Base-by-base conservation (phyloP, 2,113 vertebrate species). In the Gorsachius goisagi region DNA sequence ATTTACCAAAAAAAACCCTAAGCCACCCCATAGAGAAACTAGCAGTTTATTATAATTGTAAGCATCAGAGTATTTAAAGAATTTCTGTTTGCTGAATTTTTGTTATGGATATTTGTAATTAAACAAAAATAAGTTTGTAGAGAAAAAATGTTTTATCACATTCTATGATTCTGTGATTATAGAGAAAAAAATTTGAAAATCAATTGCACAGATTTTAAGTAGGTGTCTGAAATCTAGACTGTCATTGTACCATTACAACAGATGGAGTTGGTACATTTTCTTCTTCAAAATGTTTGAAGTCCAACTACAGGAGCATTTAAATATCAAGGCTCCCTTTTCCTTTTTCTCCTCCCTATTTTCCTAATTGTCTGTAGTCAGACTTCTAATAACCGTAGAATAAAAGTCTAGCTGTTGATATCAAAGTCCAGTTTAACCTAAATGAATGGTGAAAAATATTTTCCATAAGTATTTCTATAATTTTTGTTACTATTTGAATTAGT, bases 141-240 rank as follows among this genome's bases (percentile, higher is more conserved):
- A 53, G 50, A 19, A 85, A 87, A 66, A 15, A 44, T 44, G 14
- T 44, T 44, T 44, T 44, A 15, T 44, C 41, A 44, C 41, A 44
- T 44, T 44, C 41, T 44, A 44, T 15, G 41, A 15, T 44, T 44
- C 41, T 44, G 15, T 15, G 41, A 44, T 44, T 44, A 15, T 44
- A 44, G 41, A 44, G 41, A 44, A 19, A 85, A 87, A 66, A 93
- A 91, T 45, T 19, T 68, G 63, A 95, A 96, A 92, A 85, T 27
- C 32, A 59, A 1, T 68, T 83, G 73, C 75, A 94, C 96, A 97
- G 95, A 95, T 95, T 98, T 98, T 95, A 95, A 94, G 95, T 97
- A 97, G 97, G 97, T 97, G 93, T 97, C 95, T 56, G 81, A 97
- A 97, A 95, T 95, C 86, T 97, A 93, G 71, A 82, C 69, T 93